Evolutionary conservation across 2,113 vertebrate species (phyloP).

Genomic region (Empidonax traillii): DNA sequence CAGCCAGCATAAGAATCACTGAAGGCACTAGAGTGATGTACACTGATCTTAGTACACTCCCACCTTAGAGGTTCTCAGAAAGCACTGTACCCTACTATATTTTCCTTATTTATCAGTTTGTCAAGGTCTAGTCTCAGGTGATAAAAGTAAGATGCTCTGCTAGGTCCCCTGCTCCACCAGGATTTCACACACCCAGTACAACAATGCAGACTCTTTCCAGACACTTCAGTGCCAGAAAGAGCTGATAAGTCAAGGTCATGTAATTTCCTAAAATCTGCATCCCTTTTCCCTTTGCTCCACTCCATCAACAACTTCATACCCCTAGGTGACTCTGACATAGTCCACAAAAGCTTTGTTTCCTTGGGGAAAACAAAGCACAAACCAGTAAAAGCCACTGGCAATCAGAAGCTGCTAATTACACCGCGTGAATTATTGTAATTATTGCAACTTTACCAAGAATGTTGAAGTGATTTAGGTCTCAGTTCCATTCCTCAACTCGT

Average conservation of each 20-base stretch:
- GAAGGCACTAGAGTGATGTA: neutral
- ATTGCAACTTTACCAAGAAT: neutral
- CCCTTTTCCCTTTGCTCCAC: neutral
- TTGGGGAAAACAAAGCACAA: neutral
- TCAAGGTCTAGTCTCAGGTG: neutral
- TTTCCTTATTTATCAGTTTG: neutral
- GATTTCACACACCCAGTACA: neutral
- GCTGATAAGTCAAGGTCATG: neutral
- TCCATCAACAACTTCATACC: neutral
- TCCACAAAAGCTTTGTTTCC: neutral
- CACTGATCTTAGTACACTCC: neutral
- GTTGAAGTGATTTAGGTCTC: neutral
- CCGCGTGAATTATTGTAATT: neutral
- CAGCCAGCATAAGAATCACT: neutral
- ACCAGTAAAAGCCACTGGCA: neutral
- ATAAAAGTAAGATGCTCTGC: neutral
- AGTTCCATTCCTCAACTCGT: neutral
- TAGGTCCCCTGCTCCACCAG: neutral
- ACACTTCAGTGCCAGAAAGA: neutral
- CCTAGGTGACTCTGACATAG: neutral
- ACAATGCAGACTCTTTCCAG: neutral
- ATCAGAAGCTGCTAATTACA: neutral
- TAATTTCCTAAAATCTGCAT: neutral
- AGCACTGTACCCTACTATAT: accelerated
- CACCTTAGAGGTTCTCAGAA: neutral